A percentile compares a stretch with the other conserved stretches of the same genome.
Conservation (phyloP, 2,888 invertebrate genomes). For the Cancer borealis region DNA sequence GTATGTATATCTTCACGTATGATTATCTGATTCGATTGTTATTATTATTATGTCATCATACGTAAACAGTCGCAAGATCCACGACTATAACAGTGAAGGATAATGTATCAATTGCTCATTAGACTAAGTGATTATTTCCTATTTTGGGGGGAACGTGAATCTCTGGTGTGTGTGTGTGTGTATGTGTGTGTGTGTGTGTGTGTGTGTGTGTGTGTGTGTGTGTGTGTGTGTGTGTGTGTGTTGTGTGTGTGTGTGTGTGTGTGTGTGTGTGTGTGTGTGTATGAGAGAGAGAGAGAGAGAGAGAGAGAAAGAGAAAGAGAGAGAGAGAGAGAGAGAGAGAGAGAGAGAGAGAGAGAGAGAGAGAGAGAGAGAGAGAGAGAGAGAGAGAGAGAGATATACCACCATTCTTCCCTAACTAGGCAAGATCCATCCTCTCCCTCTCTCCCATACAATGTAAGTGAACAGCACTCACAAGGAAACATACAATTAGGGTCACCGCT, state of each 20-base stretch:
- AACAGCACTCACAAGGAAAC: background rate
- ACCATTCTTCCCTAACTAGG: background rate
- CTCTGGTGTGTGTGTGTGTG: background rate
- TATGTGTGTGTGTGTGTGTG: background rate
- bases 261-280: too few relatives aligned
- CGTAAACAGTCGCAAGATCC: background rate
- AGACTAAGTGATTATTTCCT: background rate
- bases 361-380: too few relatives aligned
- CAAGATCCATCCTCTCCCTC: background rate
- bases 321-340: too few relatives aligned
- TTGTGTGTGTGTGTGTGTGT: too few relatives aligned
- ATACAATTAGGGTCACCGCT: background rate
- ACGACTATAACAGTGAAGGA: background rate
- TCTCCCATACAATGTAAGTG: background rate
- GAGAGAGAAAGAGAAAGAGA: too few relatives aligned
- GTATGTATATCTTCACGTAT: background rate
- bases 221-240: background rate
- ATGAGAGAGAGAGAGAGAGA: too few relatives aligned
- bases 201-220: conserved; percentile 10
- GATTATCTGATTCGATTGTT: background rate
- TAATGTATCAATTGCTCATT: background rate
- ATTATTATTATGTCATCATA: background rate
- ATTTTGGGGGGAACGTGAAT: background rate
- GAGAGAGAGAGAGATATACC: too few relatives aligned
- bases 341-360: too few relatives aligned